Base-by-base conservation (phyloP, 2,797 vertebrate species). In the Pelodytes ibericus region DNA sequence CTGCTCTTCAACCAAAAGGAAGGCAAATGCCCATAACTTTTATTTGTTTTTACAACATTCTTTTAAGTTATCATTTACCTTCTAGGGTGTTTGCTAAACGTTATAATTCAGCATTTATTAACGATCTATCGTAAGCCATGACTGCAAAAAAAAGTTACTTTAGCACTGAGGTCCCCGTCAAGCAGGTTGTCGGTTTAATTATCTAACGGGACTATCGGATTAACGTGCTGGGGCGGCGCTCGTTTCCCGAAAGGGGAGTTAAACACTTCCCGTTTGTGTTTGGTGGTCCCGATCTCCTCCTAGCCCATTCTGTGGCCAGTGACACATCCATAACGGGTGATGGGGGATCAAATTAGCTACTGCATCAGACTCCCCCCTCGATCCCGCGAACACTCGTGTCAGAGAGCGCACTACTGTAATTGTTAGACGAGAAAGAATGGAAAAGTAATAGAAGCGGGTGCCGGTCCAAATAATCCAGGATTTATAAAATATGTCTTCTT, bases 351-450 rank as follows among this genome's bases (percentile, higher is more conserved):
- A 85, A 89, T 91, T 87, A 87, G 88, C 88, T 86, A 84, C 90
- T 82, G 88, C 87, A 82, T 92, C 90, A 89, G 90, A 88, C 57
- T 82, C 88, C 81, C 36, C 64, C 79, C 91, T 95, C 90, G 81
- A 94, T 96, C 92, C 94, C 95, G 95, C 89, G 94, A 95, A 92
- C 91, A 86, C 89, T 89, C 93, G 91, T 91, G 90, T 93, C 92
- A 90, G 88, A 88, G 85, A 85, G 83, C 88, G 80, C 82, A 83
- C 87, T 86, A 89, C 87, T 86, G 90, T 89, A 91, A 88, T 91
- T 88, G 91, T 91, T 91, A 88, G 87, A 88, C 86, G 85, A 88
- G 88, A 87, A 91, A 90, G 92, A 89, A 85, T 83, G 88, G 91
- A 90, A 88, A 88, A 87, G 91, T 90, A 92, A 89, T 86, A 83